Evolutionary conservation across 2,113 vertebrate species (phyloP), one percentile per base, ranked within the genome.

Genomic region (Ammodytes marinus): DNA sequence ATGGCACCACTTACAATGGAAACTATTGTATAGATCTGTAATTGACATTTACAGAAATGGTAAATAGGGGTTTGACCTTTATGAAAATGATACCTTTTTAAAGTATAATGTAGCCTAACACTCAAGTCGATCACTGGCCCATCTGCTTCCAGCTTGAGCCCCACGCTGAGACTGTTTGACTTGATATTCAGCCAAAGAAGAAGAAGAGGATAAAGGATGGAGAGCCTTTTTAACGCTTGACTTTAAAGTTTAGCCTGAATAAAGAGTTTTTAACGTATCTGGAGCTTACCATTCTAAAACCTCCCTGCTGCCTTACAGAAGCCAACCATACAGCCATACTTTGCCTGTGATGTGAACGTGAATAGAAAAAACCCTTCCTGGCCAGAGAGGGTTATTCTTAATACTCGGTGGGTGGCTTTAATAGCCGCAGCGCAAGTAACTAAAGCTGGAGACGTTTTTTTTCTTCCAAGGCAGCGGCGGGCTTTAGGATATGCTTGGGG

Each of bases 321-420:
- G 66, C 61, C 37, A 27, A 27, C 27, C 27, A 27, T 27, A 27
- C 27, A 27, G 27, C 27, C 27, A 27, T 27, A 27, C 27, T 27
- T 27, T 27, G 27, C 27, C 27, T 27, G 27, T 27, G 27, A 27
- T 27, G 27, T 27, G 27, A 27, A 76, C 84, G 83, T 83, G 68
- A 87, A 78, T 64, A 77, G 53, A 89, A 83, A 27, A 1, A 1
- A 27, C 80, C 77, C 74, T 80, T 82, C 70, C 50, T 17, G 12
- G 69, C 49, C 65, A 74, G 4, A 40, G 43, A 87, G 65, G 80
- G 61, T 27, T 27, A 45, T 42, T 84, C 61, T 52, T 85, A 89
- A 89, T 77, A 71, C 71, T 71, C 67, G 80, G 59, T 79, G 65
- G 11, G 47, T 72, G 84, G 63, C 75, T 81, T 76, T 80, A 80